phyloP scores from a whole-genome alignment of 2,113 vertebrate species.

The Paralichthys olivaceus region DNA sequence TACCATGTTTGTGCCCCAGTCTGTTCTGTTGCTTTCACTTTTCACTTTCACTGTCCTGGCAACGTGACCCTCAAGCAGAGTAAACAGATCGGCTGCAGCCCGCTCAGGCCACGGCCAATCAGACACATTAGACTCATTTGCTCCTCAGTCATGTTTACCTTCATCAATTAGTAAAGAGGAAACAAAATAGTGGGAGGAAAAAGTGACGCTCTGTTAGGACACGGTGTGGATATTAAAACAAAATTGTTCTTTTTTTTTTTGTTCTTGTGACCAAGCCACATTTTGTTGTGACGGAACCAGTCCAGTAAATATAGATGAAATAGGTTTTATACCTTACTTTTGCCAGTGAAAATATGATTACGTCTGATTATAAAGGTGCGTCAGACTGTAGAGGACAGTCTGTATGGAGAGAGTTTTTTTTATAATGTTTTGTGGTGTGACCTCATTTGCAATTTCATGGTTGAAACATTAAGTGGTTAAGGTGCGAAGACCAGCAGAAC shows the following conservation, averaged over 20 bases:
- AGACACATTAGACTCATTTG: constrained; percentile 64
- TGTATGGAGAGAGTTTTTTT: neutral
- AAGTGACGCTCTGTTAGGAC: constrained; percentile 7
- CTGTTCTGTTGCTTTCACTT: constrained; percentile 28
- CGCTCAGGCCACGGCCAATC: constrained; percentile 28
- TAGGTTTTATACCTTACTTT: no score
- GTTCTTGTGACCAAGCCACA: neutral
- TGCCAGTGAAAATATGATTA: no score
- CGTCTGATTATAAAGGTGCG: no score
- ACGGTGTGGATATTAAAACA: neutral
- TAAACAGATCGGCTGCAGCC: constrained; percentile 47
- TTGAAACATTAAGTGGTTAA: neutral
- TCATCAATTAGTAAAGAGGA: constrained; percentile 52
- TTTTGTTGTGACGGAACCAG: constrained; percentile 29
- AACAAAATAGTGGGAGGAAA: constrained; percentile 13
- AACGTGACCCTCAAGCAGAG: constrained; percentile 54
- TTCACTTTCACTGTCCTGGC: constrained; percentile 33
- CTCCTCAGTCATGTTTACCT: constrained; percentile 57
- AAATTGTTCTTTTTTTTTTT: neutral
- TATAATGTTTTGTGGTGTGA: neutral
- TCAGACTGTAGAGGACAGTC: no score
- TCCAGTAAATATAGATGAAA: neutral
- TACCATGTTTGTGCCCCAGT: neutral
- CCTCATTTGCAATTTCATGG: constrained; percentile 12
- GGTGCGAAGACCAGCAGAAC: neutral